Base-by-base conservation (phyloP, 1,140 invertebrate genomes). In the Belonocnema kinseyi region DNA sequence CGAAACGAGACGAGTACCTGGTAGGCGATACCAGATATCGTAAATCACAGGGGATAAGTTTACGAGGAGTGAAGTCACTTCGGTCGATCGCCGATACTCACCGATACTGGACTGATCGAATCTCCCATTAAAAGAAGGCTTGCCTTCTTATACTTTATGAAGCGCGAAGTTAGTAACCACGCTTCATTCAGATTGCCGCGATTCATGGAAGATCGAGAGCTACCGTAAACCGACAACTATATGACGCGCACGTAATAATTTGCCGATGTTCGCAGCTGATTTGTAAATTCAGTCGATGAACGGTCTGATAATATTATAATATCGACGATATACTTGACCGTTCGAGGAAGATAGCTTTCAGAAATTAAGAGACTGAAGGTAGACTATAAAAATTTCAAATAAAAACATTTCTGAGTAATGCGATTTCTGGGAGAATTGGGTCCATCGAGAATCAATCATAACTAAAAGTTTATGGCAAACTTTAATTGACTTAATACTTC, bases 11-110 rank as follows among this genome's bases (percentile, higher is more conserved):
- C 21, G 50, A 53, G 73, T 21, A 80, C 76, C 71, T 66, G 52
- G 77, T 77, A 82, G 76, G 77, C 73, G 77, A 77, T 70, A 77
- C 71, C n/a, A 75, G 79, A 80, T 83, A 81, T 78, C 79, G 79
- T 82, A 80, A 84, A 84, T 84, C 80, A 79, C 75, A 50, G 53
- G 50, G 50, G 66, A 77, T 61, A 74, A 58, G 61, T 81, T 82
- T 82, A 80, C 77, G 76, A 82, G 75, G 70, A 79, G 73, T 51
- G 71, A 61, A 71, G 70, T 66, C 26, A 52, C 66, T 56, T 76
- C 74, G 79, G 50, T 52, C 76, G 74, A 76, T 77, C 52, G 53
- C 46, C 51, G 76, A 76, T 79, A 53, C 58, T 77, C 52, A 50
- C 46, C 51, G 76, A 76, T 79, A 53, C 58, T 72, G 26, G 71